Base-by-base conservation (phyloP, 2,113 vertebrate species). In the Hiodon alosoides region DNA sequence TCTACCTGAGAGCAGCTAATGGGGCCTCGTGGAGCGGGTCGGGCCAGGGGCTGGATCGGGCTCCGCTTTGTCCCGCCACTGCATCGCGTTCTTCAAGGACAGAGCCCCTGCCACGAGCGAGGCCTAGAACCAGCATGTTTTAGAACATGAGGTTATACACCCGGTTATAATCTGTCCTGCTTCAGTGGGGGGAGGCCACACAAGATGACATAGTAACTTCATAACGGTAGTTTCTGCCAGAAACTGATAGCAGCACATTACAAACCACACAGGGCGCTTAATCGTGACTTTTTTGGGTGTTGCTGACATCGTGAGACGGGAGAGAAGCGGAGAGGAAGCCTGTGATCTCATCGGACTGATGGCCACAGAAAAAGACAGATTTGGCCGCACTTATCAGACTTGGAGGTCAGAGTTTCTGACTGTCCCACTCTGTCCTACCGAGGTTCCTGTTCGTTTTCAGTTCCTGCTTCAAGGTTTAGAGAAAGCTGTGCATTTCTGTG, bases 1-100 rank as follows among this genome's bases (percentile, higher is more conserved):
- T 67, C 54, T 46, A 75, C 73, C 72, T 74, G 72, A 74, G 62
- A 11, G 3, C 61, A 66, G 51, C 7, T 70, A 53, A 65, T 17
- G 10, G 47, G 46, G 50, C 57, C 46, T 47, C 5, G 9, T 10
- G 54, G 69, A 31, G 54, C 13, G 69, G 54, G 69, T 50, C 7
- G 11, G 14, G 17, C 14, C 16, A 13, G 54, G 17, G 58, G 10
- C 58, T 47, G 14, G 47, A 62, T 72, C 51, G n/a, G n/a, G 51
- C 50, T 16, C 46, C 55, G 48, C 13, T 64, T n/a, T n/a, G 14
- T 17, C 59, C 2, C 51, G 8, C 7, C 53, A 53, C 52, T 8
- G 11, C 50, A 66, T 13, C 10, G 17, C 17, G 52, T 52, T 57
- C 11, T 64, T 58, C 31, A 48, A 9, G 31, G 31, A 31, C 31